Percentiles rank a stretch among this genome's conserved stretches.
phyloP scores from a whole-genome alignment of 2,888 invertebrate genomes.

The Heteropelma amictum region DNA sequence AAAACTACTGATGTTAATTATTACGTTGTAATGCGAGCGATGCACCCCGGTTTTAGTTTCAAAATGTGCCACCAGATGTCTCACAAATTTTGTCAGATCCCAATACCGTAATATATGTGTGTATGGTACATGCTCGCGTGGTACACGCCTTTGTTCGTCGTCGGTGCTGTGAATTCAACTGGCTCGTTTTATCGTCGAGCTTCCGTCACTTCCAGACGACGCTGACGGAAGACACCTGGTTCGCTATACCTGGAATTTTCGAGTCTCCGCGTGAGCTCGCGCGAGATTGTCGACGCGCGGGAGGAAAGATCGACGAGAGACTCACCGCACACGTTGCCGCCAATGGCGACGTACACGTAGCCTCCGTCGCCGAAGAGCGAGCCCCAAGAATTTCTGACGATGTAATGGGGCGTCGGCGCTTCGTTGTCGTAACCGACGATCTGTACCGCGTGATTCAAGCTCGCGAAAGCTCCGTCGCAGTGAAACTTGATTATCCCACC shows the following conservation, averaged over 20 bases:
- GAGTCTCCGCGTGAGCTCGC: background rate
- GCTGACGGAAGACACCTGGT: conserved; percentile 84
- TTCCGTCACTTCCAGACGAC: conserved; percentile 68
- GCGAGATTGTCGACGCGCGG: too few relatives aligned
- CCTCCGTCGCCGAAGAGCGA: conserved; percentile 86
- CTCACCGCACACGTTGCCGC: conserved; percentile 87
- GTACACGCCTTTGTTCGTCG: too few relatives aligned
- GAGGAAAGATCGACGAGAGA: too few relatives aligned
- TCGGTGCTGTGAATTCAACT: too few relatives aligned
- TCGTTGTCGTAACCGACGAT: conserved; percentile 90
- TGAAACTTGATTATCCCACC: conserved; percentile 91
- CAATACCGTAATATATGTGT: too few relatives aligned
- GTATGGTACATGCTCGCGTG: too few relatives aligned
- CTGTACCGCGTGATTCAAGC: conserved; percentile 90
- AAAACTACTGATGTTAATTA: too few relatives aligned
- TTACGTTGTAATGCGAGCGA: too few relatives aligned
- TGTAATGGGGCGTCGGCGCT: conserved; percentile 87
- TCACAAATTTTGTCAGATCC: too few relatives aligned
- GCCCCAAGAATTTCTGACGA: conserved; percentile 93
- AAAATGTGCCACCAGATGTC: too few relatives aligned
- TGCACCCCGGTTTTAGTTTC: too few relatives aligned
- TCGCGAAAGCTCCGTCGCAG: conserved; percentile 82
- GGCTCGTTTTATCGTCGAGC: background rate
- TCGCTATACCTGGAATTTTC: conserved; percentile 80
- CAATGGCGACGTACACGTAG: conserved; percentile 87